phyloP scores from a whole-genome alignment of 2,888 invertebrate genomes.

The Onthophagus sagittarius region DNA sequence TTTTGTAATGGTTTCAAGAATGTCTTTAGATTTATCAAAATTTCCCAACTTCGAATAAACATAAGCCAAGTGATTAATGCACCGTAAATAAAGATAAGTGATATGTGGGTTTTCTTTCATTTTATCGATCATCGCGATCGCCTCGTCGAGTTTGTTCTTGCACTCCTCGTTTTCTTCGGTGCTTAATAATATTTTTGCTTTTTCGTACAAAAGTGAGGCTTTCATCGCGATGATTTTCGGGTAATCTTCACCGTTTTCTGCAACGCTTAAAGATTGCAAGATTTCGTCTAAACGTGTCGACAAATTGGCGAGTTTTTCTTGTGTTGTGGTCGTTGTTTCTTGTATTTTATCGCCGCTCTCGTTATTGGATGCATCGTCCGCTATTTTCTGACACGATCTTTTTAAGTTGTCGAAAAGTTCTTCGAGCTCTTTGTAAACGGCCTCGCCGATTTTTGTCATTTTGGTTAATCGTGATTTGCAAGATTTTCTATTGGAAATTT shows the following conservation, averaged over 20 bases:
- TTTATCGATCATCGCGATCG: constrained; percentile 36
- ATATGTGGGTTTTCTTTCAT: constrained; percentile 36
- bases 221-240: constrained; percentile 41
- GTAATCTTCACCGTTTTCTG: constrained; percentile 28
- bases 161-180: constrained; percentile 34
- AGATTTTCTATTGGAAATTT: constrained; percentile 20
- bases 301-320: constrained; percentile 24
- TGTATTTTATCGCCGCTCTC: constrained; percentile 19
- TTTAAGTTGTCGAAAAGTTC: constrained; percentile 27
- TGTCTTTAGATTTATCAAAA: constrained; percentile 48
- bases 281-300: constrained; percentile 29
- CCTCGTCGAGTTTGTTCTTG: constrained; percentile 37
- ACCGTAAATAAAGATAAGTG: constrained; percentile 53
- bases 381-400: constrained; percentile 25
- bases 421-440: constrained; percentile 26
- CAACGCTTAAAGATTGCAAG: constrained; percentile 14
- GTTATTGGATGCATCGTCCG: constrained; percentile 18
- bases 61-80: constrained; percentile 58
- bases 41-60: constrained; percentile 55
- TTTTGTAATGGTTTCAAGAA: constrained; percentile 52
- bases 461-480: constrained; percentile 1
- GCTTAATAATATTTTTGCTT: constrained; percentile 41
- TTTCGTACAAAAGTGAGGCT: constrained; percentile 43
- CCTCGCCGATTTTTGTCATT: constrained; percentile 26
- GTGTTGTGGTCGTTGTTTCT: constrained; percentile 19